A percentile compares a stretch with the other conserved stretches of the same genome.
Evolutionary conservation across 2,113 vertebrate genomes (phyloP).

Genomic region (Cynoglossus semilaevis): DNA sequence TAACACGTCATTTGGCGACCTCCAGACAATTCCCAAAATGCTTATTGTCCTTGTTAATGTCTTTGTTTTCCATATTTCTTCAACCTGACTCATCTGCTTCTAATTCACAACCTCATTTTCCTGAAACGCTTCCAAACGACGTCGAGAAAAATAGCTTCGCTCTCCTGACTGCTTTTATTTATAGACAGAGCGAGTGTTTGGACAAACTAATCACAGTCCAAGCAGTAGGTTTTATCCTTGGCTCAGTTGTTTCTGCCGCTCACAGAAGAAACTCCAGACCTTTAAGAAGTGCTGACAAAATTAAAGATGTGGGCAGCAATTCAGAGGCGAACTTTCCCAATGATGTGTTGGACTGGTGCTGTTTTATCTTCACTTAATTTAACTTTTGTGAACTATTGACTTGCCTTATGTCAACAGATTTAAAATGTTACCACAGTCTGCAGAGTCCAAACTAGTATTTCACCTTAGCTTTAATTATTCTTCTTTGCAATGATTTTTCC

Average conservation of each 20-base stretch:
- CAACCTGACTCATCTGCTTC: conserved; percentile 5
- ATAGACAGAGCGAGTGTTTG: conserved; percentile 4
- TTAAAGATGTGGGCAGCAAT: conserved; percentile 2
- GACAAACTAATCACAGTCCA: conserved; percentile 29
- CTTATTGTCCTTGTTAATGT: not conserved
- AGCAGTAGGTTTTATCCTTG: not conserved
- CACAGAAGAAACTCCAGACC: conserved; percentile 1
- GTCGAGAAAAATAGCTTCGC: conserved; percentile 7
- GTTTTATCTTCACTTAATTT: conserved; percentile 16
- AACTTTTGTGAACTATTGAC: conserved; percentile 17
- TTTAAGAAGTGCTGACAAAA: conserved; percentile 20
- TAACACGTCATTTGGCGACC: not conserved
- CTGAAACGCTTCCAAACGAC: conserved; percentile 20
- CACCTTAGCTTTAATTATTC: too few species aligned
- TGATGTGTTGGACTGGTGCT: conserved; percentile 9
- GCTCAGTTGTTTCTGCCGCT: conserved; percentile 13
- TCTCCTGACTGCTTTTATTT: conserved; percentile 19
- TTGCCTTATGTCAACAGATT: not conserved
- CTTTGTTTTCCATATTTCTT: not conserved
- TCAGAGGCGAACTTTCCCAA: conserved; percentile 13
- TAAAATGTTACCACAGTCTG: not conserved
- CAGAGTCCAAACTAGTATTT: not conserved
- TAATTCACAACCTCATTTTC: conserved; percentile 22
- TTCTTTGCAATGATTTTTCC: too few species aligned
- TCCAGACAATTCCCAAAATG: conserved; percentile 7